Evolutionary conservation across 2,113 vertebrate species (phyloP).

Genomic region (Rhinichthys klamathensis): DNA sequence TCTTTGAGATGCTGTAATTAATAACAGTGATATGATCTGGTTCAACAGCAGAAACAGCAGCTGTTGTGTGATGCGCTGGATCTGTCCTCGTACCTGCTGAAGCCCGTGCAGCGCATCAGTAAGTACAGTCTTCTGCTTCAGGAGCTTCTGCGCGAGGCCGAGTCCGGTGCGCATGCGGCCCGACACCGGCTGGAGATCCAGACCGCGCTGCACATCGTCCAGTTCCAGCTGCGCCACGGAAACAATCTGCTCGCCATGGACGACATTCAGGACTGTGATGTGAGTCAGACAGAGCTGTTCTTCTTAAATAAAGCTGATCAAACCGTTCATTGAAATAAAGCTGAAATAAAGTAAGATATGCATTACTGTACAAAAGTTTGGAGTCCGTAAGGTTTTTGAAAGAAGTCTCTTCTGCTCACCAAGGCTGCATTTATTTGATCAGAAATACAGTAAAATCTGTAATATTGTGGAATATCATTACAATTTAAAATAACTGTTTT

Average conservation of each 20-base stretch:
- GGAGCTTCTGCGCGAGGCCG: slow-evolving; percentile 72
- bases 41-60: slow-evolving; percentile 74
- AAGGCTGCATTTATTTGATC: too few species aligned
- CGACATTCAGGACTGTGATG: slow-evolving; percentile 78
- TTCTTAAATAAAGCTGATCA: too few species aligned
- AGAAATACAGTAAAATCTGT: too few species aligned
- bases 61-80: slow-evolving; percentile 77
- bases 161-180: slow-evolving; percentile 36
- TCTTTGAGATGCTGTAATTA: neutral
- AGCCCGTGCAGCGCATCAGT: slow-evolving; percentile 80
- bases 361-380: too few species aligned
- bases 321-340: neutral
- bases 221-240: slow-evolving; percentile 77
- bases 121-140: slow-evolving; percentile 80
- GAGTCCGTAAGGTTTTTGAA: too few species aligned
- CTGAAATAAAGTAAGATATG: neutral
- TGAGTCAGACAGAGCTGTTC: slow-evolving; percentile 57
- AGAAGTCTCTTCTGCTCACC: too few species aligned
- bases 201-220: slow-evolving; percentile 73
- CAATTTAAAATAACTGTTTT: too few species aligned
- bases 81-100: slow-evolving; percentile 77
- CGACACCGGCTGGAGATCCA: slow-evolving; percentile 71
- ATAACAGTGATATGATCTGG: neutral
- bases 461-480: too few species aligned
- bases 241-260: slow-evolving; percentile 81